Conservation (phyloP, 2,888 invertebrate genomes). For the Andrena flavipes region DNA sequence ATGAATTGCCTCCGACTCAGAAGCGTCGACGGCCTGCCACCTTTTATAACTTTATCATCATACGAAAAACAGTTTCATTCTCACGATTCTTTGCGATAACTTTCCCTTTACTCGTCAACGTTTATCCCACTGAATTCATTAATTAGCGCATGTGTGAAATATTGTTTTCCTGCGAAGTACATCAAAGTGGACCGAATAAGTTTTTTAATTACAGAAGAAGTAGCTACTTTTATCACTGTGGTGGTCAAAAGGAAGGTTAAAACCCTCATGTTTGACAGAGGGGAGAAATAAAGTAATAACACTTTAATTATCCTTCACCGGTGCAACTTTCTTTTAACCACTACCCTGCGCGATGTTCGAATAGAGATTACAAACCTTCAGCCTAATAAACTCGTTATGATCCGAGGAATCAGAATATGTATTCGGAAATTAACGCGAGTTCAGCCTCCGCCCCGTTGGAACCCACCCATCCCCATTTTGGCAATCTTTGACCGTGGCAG, state of each 20-base stretch:
- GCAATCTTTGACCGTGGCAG: slow-evolving; percentile 6
- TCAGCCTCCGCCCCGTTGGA: background rate
- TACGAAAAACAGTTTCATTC: background rate
- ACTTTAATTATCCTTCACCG: background rate
- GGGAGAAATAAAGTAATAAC: too few relatives aligned
- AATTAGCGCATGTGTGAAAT: too few relatives aligned
- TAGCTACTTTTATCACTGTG: too few relatives aligned
- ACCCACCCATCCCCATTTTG: background rate
- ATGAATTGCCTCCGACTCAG: background rate
- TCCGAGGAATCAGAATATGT: background rate
- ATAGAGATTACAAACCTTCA: background rate
- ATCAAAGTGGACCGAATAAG: too few relatives aligned
- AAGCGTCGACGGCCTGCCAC: background rate
- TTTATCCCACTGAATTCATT: too few relatives aligned
- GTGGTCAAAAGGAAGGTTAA: too few relatives aligned
- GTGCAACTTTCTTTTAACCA: background rate
- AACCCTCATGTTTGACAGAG: too few relatives aligned
- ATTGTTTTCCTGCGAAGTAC: too few relatives aligned
- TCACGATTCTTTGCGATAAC: too few relatives aligned
- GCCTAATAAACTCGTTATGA: background rate
- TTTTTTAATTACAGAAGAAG: too few relatives aligned
- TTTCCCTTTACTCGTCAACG: too few relatives aligned
- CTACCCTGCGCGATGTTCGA: background rate
- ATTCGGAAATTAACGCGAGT: background rate
- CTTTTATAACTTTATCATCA: background rate